Evolutionary conservation across 2,113 vertebrate species (phyloP), one percentile per base, ranked within the genome.

Genomic region (Brachyhypopomus occidentalis): DNA sequence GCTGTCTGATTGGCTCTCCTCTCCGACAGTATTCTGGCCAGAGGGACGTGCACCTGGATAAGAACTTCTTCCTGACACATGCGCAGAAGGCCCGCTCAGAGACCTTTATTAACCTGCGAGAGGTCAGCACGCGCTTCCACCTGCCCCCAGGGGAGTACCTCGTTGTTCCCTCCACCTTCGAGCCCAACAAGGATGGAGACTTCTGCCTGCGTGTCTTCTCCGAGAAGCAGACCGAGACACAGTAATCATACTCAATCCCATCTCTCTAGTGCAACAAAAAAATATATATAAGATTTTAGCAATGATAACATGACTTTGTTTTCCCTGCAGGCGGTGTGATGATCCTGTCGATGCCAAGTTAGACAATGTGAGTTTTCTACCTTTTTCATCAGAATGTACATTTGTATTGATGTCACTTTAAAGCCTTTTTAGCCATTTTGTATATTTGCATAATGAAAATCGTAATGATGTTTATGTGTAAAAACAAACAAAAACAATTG

Each of bases 161-260:
- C 11, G 6, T 98, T 0, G 93, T 99, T 22, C 97, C 97, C 0
- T 99, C 97, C 3, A 98, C 97, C 86, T 98, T 96, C 0, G 96
- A 98, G 0, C 93, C 97, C 48, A 88, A 98, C 89, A 93, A 94
- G 84, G 91, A 96, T 0, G 96, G 94, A 0, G 96, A 99, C 83
- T 98, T 99, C 93, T 98, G 96, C 71, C 91, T 99, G 75, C 92
- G 97, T 0, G 92, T 99, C 69, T 99, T 99, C 86, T 97, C 96
- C 0, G 97, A 99, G 86, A 98, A 96, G 88, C 95, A 95, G 6
- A 90, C 92, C 0, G 91, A 96, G 79, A 95, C 95, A 58, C 63
- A 86, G 96, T 99, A 92, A 60, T 0, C n/a, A 4, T 22, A 11
- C 62, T 0, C 23, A 63, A 48, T 72, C 22, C 2, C 41, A 22